Evolutionary conservation across 2,113 vertebrate species (phyloP).

Genomic region (Neotragus pygmaeus): DNA sequence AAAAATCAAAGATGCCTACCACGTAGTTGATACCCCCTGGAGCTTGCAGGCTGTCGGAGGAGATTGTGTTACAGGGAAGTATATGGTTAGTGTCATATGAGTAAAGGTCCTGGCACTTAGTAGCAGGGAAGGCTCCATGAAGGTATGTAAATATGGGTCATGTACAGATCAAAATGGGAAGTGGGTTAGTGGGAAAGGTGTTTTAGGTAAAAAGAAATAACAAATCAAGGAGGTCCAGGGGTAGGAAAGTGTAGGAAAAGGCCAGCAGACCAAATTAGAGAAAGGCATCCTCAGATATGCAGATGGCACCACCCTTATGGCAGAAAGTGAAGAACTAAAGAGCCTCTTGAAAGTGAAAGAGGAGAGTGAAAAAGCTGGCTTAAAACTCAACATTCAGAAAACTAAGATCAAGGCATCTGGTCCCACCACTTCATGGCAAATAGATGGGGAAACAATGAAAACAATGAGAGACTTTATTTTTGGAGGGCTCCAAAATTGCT

Average conservation of each 20-base stretch:
- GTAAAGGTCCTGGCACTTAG: neutral
- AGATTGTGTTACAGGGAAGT: neutral
- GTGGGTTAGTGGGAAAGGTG: neutral
- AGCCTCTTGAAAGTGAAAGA: neutral
- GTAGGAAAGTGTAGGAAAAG: neutral
- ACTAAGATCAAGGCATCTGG: neutral
- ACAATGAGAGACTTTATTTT: neutral
- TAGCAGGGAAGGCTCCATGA: neutral
- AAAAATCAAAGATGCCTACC: neutral
- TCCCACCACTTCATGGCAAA: neutral
- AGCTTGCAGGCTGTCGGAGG: neutral
- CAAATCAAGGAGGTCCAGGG: neutral
- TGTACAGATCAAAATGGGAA: neutral
- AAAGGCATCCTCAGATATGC: neutral
- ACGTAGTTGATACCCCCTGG: neutral
- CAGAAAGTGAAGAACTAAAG: neutral
- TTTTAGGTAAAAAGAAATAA: neutral
- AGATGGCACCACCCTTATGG: neutral
- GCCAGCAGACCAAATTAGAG: neutral
- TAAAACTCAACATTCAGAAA: neutral
- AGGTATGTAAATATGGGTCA: neutral
- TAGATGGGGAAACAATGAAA: neutral
- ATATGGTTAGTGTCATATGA: neutral
- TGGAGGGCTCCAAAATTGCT: neutral
- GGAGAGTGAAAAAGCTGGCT: neutral